Base-by-base conservation (phyloP, 2,797 vertebrate species). In the Lepilemur ruficaudatus region DNA sequence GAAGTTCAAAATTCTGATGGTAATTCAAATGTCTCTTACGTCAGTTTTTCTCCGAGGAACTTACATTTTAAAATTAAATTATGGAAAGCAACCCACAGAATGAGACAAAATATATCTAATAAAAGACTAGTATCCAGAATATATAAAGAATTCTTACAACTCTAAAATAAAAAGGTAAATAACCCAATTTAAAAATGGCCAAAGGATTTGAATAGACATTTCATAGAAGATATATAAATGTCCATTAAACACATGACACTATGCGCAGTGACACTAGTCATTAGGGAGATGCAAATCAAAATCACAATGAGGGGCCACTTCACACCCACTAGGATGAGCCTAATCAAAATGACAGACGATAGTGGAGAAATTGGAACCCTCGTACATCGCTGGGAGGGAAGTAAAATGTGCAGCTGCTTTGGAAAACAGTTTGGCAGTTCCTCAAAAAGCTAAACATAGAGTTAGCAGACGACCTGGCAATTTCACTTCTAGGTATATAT, bases 121-220 rank as follows among this genome's bases (percentile, higher is more conserved):
- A 84, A 80, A 46, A 73, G 52, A 15, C 50, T 63, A 75, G 11
- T 69, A 70, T 57, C 2, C 23, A 61, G 70, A 94, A 72, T 61
- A 86, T 80, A 57, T 30, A 43, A 72, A 63, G 7, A 73, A 84
- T 9, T 9, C 70, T 65, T 91, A 70, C 32, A 88, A 57, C 48
- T 65, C 28, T 93, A 89, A 91, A 67, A 23, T 65, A 43, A 86
- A 63, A 84, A 92, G 20, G 67, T 28, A 89, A 95, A 89, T 67
- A 30, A 59, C 18, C 41, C 35, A 30, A 4, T 38, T 91, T 12
- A 70, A 72, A 93, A 65, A 25, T 81, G 0, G 17, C 28, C 8
- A 70, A 59, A 81, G 15, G n/a, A 32, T 55, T 92, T 94, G 48
- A 86, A 30, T 30, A 82, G 35, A 41, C 14, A 61, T 35, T 70